Percentiles rank a stretch among this genome's conserved stretches.
phyloP scores from a whole-genome alignment of 2,797 vertebrate species.

The Spondyliosoma cantharus region DNA sequence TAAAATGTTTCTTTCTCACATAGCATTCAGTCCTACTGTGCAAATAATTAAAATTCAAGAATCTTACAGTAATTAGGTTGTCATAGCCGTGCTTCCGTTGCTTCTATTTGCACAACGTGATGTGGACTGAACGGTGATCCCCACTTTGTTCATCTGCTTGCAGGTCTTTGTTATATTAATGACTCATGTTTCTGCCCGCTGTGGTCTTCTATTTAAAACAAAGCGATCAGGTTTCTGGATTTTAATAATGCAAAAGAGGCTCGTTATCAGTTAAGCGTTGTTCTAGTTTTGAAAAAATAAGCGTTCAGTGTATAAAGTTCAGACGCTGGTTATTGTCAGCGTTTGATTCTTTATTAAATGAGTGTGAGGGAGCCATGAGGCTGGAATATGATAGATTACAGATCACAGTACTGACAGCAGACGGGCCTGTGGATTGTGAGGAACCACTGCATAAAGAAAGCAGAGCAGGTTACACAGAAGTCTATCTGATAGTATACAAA shows the following conservation, averaged over 20 bases:
- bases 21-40: background rate
- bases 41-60: background rate
- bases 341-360: background rate
- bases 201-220: slow-evolving; percentile 55
- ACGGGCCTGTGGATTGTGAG: background rate
- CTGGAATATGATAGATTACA: background rate
- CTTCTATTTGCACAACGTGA: slow-evolving; percentile 2
- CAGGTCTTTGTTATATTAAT: slow-evolving; percentile 47
- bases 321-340: background rate
- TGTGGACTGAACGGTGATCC: slow-evolving; percentile 9
- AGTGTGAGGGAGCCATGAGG: background rate
- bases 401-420: background rate
- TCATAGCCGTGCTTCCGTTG: slow-evolving; percentile 1
- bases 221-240: slow-evolving; percentile 54
- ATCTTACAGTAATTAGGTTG: slow-evolving; percentile 6
- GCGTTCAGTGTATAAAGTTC: background rate
- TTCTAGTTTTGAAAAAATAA: slow-evolving; percentile 10
- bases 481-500: background rate
- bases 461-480: background rate
- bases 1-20: background rate
- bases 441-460: background rate
- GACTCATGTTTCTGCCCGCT: slow-evolving; percentile 58
- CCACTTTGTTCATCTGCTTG: slow-evolving; percentile 30
- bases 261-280: slow-evolving; percentile 18
- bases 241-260: slow-evolving; percentile 69